A percentile compares a stretch with the other conserved stretches of the same genome.
Conservation (phyloP, 2,113 vertebrate species). For the Callaeas wilsoni region DNA sequence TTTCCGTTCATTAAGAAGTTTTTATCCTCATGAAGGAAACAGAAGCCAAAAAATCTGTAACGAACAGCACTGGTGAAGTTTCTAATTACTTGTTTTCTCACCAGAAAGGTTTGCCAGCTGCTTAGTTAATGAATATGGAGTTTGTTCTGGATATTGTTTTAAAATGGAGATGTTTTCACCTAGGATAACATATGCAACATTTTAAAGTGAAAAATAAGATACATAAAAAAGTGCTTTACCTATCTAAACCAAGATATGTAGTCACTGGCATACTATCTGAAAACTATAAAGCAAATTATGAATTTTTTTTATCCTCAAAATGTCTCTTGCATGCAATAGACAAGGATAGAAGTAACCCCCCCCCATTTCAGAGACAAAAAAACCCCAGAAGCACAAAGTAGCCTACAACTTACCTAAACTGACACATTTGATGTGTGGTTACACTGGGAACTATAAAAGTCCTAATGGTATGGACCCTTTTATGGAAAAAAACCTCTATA, state of each 20-base stretch:
- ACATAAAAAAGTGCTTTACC: background rate
- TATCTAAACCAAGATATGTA: background rate
- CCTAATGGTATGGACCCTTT: constrained; percentile 1
- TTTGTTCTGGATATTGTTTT: background rate
- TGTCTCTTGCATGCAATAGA: background rate
- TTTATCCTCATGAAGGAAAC: background rate
- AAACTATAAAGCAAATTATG: background rate
- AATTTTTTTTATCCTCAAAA: background rate
- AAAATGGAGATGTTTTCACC: background rate
- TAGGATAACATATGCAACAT: background rate
- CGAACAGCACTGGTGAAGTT: background rate
- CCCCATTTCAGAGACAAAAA: background rate
- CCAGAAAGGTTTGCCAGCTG: background rate
- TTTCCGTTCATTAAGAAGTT: background rate
- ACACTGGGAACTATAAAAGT: background rate
- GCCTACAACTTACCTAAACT: background rate
- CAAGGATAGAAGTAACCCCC: rapidly evolving
- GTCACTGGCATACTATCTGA: background rate
- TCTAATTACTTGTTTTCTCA: background rate
- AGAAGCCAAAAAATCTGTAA: background rate
- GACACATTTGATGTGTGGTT: background rate
- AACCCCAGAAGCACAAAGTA: background rate
- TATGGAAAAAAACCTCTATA: constrained; percentile 26
- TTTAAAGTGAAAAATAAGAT: background rate
- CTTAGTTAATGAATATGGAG: background rate